Base-by-base conservation (phyloP, 2,113 vertebrate genomes). In the Podarcis raffonei region DNA sequence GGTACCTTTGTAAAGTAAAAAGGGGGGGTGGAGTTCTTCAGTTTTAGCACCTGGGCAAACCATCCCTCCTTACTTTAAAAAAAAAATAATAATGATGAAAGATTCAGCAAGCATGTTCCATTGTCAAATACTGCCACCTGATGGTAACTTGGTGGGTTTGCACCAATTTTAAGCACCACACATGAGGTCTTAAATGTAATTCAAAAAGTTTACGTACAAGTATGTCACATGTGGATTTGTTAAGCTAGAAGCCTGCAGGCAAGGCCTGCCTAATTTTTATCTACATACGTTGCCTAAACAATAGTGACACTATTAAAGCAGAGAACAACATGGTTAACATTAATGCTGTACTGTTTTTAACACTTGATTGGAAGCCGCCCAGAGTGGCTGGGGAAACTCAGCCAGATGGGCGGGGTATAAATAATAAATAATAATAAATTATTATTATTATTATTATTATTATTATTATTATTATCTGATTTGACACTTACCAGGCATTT, bases 51-150 rank as follows among this genome's bases (percentile, higher is more conserved):
- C 39, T 6, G 1, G 42, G 0, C 42, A 85, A 35, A 13, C 25
- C 22, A 35, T 48, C 15, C 20, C 42, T 78, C 65, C 23, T 11
- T 57, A 37, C 57, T 68, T 72, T n/a, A 23, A 27, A 53, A 59
- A 18, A 59, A 18, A 78, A 37, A 66, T 0, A 65, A 65, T 9
- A 30, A 13, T 66, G 3, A 68, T 9, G 6, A 27, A 20, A 76
- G 2, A 53, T 5, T 16, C 74, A 9, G 30, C 27, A 57, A 22
- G 62, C 48, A 91, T 88, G 57, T 77, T 84, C 77, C 62, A 71
- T 91, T 92, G 95, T 77, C 84, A 91, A 39, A 94, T 87, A 84
- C 94, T 95, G 96, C 96, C 97, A 97, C 89, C 97, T 96, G 91
- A 90, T 94, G 97, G 96, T 92, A 35, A 68, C 18, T 90, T 89